Percentiles rank a stretch among this genome's conserved stretches.
Evolutionary conservation across 2,113 vertebrate species (phyloP).

Genomic region (Mus spicilegus): DNA sequence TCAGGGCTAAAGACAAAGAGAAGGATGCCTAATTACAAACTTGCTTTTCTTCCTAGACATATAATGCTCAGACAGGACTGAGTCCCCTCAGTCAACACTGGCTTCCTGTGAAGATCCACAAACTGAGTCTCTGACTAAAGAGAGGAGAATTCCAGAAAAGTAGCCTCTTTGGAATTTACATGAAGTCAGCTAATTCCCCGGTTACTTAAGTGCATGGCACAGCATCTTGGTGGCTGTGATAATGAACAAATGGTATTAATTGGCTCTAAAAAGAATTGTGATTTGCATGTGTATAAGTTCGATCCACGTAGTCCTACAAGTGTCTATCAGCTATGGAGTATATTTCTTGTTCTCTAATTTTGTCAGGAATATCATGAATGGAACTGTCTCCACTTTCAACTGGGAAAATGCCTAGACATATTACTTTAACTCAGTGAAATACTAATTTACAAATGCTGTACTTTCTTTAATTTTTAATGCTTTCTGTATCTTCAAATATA

Average conservation of each 20-base stretch:
- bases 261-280: slow-evolving; percentile 24
- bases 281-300: background rate
- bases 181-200: background rate
- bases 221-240: background rate
- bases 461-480: slow-evolving; percentile 25
- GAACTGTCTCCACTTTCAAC: background rate
- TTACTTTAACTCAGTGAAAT: slow-evolving; percentile 39
- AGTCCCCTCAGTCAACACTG: background rate
- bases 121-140: background rate
- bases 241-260: background rate
- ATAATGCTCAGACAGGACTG: background rate
- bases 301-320: background rate
- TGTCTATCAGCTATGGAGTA: background rate
- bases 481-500: background rate
- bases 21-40: background rate
- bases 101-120: slow-evolving; percentile 14
- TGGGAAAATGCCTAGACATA: background rate
- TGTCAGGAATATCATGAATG: background rate
- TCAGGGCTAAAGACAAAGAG: background rate
- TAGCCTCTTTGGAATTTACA: background rate
- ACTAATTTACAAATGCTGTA: background rate
- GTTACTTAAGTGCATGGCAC: background rate
- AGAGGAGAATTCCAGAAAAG: background rate
- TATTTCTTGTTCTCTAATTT: slow-evolving; percentile 14
- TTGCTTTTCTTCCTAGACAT: background rate